phyloP scores from a whole-genome alignment of 1,140 invertebrate species.

The Drosophila cardini region DNA sequence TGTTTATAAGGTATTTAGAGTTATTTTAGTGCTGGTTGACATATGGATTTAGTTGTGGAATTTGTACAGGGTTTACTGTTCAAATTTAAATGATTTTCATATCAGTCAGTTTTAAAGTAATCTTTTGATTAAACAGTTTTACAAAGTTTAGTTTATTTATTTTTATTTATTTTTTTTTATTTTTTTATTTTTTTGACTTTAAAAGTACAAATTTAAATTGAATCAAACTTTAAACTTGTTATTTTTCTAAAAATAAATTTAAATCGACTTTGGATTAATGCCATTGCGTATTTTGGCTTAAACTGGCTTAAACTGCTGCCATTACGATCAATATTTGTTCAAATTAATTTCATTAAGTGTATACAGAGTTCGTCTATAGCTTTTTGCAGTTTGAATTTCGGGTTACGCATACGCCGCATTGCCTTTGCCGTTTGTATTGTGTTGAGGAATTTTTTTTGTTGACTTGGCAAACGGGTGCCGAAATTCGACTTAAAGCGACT shows the following conservation, averaged over 20 bases:
- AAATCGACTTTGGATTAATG: too few species aligned
- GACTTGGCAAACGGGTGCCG: background rate
- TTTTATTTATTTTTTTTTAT: too few species aligned
- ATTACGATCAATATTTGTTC: too few species aligned
- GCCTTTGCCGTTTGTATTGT: constrained; percentile 4
- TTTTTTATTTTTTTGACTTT: too few species aligned
- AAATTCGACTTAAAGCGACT: constrained; percentile 25
- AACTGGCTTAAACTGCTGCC: too few species aligned
- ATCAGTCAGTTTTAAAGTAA: too few species aligned
- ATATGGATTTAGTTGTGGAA: background rate
- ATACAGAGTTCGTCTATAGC: background rate
- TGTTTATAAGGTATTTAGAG: constrained; percentile 9
- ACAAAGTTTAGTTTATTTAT: too few species aligned
- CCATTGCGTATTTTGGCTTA: too few species aligned
- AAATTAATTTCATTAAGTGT: background rate
- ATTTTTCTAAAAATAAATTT: too few species aligned
- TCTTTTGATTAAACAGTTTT: too few species aligned
- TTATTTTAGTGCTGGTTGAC: background rate
- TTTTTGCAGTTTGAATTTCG: background rate
- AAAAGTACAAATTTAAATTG: too few species aligned
- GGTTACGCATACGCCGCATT: constrained; percentile 60
- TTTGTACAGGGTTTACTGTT: background rate
- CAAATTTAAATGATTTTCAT: background rate
- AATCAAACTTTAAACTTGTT: too few species aligned
- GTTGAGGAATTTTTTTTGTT: background rate